These are phyloP conservation scores for Syrphus vitripennis DNA, from an alignment of 2,888 invertebrate species.

Conservation along the genomic window DNA sequence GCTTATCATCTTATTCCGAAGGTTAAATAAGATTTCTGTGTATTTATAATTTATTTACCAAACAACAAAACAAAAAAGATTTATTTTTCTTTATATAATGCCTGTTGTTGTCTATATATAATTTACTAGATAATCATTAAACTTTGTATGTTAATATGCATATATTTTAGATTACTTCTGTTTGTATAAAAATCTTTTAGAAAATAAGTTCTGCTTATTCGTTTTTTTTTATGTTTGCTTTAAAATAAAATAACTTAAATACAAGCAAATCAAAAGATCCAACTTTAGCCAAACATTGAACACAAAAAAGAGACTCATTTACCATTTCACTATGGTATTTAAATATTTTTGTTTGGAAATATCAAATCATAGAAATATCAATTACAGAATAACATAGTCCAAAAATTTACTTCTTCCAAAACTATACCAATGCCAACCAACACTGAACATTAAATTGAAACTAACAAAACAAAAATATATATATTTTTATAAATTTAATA, in stretches of 20 bases:
- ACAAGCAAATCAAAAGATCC: slow-evolving; percentile 32
- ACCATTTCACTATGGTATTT: not conserved
- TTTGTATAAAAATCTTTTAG: slow-evolving; percentile 40
- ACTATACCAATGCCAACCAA: slow-evolving; percentile 67
- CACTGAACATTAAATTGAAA: slow-evolving; percentile 52
- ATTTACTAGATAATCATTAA: slow-evolving; percentile 34
- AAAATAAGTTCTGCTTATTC: slow-evolving; percentile 22
- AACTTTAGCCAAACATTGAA: slow-evolving; percentile 8
- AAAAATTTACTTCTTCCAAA: slow-evolving; percentile 66
- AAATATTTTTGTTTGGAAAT: not conserved
- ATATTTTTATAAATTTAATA: slow-evolving; percentile 35
- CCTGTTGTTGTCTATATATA: slow-evolving; percentile 32
- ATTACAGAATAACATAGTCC: slow-evolving; percentile 17
- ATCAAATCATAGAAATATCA: not conserved
- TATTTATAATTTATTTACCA: slow-evolving; percentile 64
- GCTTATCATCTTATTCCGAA: slow-evolving; percentile 81
- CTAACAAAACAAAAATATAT: slow-evolving; percentile 28
- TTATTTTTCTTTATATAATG: slow-evolving; percentile 2
- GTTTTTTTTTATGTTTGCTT: slow-evolving; percentile 28
- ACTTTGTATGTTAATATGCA: slow-evolving; percentile 16
- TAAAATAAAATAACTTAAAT: slow-evolving; percentile 18
- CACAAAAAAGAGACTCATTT: slow-evolving; percentile 1
- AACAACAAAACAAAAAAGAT: slow-evolving; percentile 25
- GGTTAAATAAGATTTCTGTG: slow-evolving; percentile 73
- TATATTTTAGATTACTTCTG: slow-evolving; percentile 45